Conservation (phyloP, 2,888 invertebrate species). For the Xanthia togata region DNA sequence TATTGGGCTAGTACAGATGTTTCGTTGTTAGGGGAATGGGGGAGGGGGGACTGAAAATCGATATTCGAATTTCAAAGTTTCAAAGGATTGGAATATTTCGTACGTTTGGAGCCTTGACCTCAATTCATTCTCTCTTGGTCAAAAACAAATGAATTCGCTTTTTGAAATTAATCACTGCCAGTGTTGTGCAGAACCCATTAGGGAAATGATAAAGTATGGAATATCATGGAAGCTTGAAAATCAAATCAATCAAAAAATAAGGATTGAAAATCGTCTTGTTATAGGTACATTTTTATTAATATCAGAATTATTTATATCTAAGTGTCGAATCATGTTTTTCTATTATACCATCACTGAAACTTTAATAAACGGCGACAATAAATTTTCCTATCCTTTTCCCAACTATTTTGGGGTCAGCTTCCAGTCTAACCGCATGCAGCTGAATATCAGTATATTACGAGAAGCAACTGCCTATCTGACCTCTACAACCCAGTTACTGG, state of each 20-base stretch:
- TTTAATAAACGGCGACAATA: neutral
- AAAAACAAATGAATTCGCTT: neutral
- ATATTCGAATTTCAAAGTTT: constrained; percentile 18
- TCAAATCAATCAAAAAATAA: too few species aligned
- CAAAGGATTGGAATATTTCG: neutral
- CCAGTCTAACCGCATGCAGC: too few species aligned
- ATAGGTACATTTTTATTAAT: neutral
- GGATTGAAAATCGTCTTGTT: neutral
- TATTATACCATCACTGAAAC: neutral
- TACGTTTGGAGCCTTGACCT: neutral
- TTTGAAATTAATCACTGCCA: neutral
- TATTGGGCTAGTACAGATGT: constrained; percentile 43
- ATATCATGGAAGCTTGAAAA: neutral
- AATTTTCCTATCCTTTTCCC: too few species aligned
- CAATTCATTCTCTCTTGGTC: neutral
- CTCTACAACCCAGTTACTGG: too few species aligned
- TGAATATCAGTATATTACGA: too few species aligned
- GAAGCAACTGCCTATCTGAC: too few species aligned
- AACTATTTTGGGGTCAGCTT: too few species aligned
- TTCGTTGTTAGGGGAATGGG: constrained; percentile 34
- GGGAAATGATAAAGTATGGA: neutral
- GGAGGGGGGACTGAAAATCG: neutral
- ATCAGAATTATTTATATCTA: neutral
- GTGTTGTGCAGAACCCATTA: neutral
- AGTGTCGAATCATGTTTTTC: neutral